Base-by-base conservation (phyloP, 2,888 invertebrate species). In the Unio delphinus region DNA sequence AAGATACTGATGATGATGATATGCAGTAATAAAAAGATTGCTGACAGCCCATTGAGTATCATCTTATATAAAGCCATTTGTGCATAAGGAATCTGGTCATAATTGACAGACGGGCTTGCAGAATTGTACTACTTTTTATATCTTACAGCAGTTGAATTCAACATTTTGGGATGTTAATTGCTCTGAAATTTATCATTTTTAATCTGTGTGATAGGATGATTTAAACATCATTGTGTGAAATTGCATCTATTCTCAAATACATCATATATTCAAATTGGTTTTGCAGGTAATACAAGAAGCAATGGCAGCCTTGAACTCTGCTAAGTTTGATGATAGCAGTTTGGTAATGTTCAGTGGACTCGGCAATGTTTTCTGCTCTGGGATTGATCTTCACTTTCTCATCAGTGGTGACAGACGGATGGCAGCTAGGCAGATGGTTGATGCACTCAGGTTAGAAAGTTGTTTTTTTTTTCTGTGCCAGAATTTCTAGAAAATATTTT, bases 331-430 rank as follows among this genome's bases (percentile, higher is more conserved):
- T 83, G 92, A 92, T 67, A 92, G 92, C 30, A 92, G 90, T 83
- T 92, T 92, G 89, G 95, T 96, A 70, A 91, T 95, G 77, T 88
- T 97, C 30, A 94, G 94, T 65, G 95, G 95, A 11, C 93, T 94
- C 67, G 94, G 94, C 65, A 93, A 93, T 63, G 92, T 93, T 61
- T 94, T 96, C 86, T 96, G 95, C 87, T 94, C 95, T 79, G 96
- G 96, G 45, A 91, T 97, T 76, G 95, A 97, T 90, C 92, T 96
- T 70, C 93, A 93, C 69, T 92, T 92, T 68, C 89, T 96, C 58
- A 88, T 82, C 54, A 80, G 81, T 20, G 83, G 81, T 30, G 87
- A 89, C 58, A 75, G 80, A 20, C 81, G 81, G 64, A 91, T 92
- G 71, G 91, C 92, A 80, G 95, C 95, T 28, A 91, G 92, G 78